phyloP scores from a whole-genome alignment of 2,797 vertebrate species.

The Kryptopterus vitreolus region DNA sequence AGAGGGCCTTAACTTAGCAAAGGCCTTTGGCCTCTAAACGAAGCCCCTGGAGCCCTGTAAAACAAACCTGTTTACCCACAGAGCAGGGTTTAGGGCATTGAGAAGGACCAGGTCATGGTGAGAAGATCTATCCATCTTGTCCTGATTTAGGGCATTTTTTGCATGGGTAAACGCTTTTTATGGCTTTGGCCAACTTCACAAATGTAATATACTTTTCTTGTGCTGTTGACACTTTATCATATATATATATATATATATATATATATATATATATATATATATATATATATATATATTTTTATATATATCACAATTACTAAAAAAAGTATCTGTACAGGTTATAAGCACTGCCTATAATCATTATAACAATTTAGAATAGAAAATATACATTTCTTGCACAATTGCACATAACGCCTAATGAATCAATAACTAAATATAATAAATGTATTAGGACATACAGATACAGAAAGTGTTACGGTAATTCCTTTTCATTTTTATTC shows the following conservation, averaged over 20 bases:
- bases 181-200: neutral
- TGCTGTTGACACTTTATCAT: neutral
- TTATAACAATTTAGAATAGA: neutral
- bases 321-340: no score
- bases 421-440: neutral
- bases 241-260: no score
- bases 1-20: constrained; percentile 67
- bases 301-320: no score
- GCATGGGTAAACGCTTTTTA: neutral
- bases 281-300: neutral
- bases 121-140: neutral
- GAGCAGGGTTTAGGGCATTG: constrained; percentile 64
- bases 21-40: constrained; percentile 71
- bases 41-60: constrained; percentile 76
- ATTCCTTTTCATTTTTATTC: neutral
- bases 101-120: neutral
- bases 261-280: neutral
- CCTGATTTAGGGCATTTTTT: neutral
- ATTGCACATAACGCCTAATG: neutral
- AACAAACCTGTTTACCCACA: constrained; percentile 81
- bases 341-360: no score
- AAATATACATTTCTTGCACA: neutral
- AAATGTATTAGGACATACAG: neutral
- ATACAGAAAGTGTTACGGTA: neutral
- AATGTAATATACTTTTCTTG: neutral